Conservation (phyloP, 2,888 invertebrate species). For the Antheraea yamamai region DNA sequence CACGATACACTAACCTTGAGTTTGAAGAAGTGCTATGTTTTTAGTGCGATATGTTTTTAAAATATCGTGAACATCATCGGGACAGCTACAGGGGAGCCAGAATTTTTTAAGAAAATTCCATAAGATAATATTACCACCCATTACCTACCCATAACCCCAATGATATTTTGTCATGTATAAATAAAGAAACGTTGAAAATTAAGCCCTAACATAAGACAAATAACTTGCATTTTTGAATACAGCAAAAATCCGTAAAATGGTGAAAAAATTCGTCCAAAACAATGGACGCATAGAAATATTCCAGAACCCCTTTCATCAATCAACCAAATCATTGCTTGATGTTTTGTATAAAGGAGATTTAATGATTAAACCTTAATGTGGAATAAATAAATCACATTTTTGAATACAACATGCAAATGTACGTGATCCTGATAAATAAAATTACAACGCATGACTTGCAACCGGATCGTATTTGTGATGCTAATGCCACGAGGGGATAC, state of each 20-base stretch:
- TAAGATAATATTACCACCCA: too few relatives aligned
- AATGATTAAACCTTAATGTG: too few relatives aligned
- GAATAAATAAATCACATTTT: neutral
- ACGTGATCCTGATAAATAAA: slow-evolving; percentile 1
- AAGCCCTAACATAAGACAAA: neutral
- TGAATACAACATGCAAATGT: neutral
- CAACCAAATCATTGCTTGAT: too few relatives aligned
- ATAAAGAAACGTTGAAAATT: neutral
- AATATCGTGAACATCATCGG: slow-evolving; percentile 27
- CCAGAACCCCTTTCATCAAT: too few relatives aligned
- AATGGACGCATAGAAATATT: too few relatives aligned
- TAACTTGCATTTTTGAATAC: neutral
- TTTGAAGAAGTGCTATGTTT: slow-evolving; percentile 23
- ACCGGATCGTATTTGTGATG: slow-evolving; percentile 18
- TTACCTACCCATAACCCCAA: neutral
- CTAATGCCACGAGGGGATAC: slow-evolving; percentile 10
- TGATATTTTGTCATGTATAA: neutral
- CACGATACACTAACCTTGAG: slow-evolving; percentile 30
- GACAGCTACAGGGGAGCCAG: slow-evolving; percentile 1
- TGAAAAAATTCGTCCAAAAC: too few relatives aligned
- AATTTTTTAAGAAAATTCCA: neutral
- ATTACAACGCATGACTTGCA: slow-evolving; percentile 19
- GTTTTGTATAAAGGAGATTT: too few relatives aligned
- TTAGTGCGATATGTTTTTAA: slow-evolving; percentile 27
- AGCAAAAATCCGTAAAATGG: too few relatives aligned